Conservation (phyloP, 2,888 invertebrate species). For the Drosophila tripunctata region DNA sequence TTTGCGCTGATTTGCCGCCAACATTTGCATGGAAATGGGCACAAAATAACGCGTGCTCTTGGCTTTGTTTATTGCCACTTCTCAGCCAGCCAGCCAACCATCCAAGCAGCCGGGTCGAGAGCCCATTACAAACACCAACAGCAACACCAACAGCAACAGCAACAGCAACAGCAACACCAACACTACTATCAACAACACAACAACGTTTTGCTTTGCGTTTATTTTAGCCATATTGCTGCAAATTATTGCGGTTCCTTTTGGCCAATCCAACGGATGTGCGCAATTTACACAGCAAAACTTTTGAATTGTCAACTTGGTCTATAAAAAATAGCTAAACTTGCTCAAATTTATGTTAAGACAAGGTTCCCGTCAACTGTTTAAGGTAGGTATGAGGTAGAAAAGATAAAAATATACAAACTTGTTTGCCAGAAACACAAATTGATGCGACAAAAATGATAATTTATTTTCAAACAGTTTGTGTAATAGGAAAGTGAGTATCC, state of each 20-base stretch:
- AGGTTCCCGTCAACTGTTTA: background rate
- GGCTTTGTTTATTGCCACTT: conserved; percentile 69
- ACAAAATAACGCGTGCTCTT: conserved; percentile 74
- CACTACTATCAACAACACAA: too few relatives aligned
- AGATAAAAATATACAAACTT: background rate
- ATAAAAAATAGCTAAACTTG: conserved; percentile 9
- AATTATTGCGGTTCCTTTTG: conserved; percentile 66
- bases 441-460: background rate
- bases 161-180: conserved; percentile 10
- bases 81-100: too few relatives aligned
- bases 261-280: conserved; percentile 63
- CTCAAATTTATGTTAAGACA: conserved; percentile 27
- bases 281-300: conserved; percentile 55
- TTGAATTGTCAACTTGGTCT: conserved; percentile 58
- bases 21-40: conserved; percentile 73
- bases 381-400: background rate
- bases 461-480: too few relatives aligned
- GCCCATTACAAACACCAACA: conserved; percentile 21
- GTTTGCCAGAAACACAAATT: too few relatives aligned
- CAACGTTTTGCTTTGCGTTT: conserved; percentile 70
- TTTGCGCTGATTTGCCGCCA: conserved; percentile 69
- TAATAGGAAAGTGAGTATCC: too few relatives aligned
- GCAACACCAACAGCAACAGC: conserved; percentile 22
- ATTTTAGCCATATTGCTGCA: conserved; percentile 68
- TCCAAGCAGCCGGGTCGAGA: conserved; percentile 34